A percentile compares a stretch with the other conserved stretches of the same genome.
Evolutionary conservation across 1,140 invertebrate genomes (phyloP).

Genomic region (Camponotus pennsylvanicus): DNA sequence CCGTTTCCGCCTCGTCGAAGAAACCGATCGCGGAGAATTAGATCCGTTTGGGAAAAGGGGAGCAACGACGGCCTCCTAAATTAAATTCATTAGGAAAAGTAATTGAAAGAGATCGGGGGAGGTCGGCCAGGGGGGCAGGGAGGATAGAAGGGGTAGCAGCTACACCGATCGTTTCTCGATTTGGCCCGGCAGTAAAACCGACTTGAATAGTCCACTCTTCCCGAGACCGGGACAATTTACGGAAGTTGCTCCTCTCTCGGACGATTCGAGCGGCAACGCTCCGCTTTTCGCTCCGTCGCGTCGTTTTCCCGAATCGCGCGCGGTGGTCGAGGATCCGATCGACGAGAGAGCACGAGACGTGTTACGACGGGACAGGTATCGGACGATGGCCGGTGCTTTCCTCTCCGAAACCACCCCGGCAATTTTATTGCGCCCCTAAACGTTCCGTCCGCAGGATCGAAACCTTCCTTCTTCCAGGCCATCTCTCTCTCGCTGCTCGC

Average conservation of each 20-base stretch:
- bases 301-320: constrained; percentile 32
- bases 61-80: constrained; percentile 52
- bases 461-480: constrained; percentile 4
- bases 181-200: constrained; percentile 41
- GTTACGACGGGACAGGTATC: constrained; percentile 47
- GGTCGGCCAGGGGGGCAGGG: not conserved
- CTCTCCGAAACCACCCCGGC: not conserved
- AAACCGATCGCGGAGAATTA: constrained; percentile 31
- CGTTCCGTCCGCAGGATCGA: constrained; percentile 18
- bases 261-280: not conserved
- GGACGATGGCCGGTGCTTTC: constrained; percentile 16
- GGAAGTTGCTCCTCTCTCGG: constrained; percentile 9
- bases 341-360: not conserved
- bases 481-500: constrained; percentile 3
- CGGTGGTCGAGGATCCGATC: constrained; percentile 7
- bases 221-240: constrained; percentile 56
- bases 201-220: constrained; percentile 25
- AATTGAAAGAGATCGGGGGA: constrained; percentile 48
- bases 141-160: too few relatives aligned
- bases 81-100: constrained; percentile 64
- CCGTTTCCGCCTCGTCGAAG: constrained; percentile 44
- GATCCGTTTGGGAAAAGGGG: not conserved
- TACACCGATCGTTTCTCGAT: constrained; percentile 57
- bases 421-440: constrained; percentile 44
- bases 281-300: constrained; percentile 47